These are phyloP conservation scores for Oryzias celebensis DNA, from an alignment of 2,113 vertebrate species.

Conservation along the genomic window DNA sequence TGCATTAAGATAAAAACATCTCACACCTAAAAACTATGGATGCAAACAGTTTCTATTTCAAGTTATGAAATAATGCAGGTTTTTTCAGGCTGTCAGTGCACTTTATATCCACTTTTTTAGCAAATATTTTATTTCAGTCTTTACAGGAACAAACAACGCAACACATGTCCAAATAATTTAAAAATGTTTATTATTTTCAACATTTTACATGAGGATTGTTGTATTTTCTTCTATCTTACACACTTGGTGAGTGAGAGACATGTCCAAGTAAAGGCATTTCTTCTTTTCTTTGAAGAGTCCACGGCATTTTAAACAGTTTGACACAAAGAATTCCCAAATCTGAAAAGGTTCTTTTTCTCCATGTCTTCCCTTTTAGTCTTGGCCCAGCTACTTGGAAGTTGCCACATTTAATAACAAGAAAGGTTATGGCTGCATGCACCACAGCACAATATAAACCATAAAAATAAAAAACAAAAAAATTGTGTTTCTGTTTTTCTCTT, in stretches of 20 bases:
- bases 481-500: not conserved
- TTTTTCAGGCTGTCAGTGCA: not conserved
- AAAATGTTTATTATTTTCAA: conserved; percentile 74
- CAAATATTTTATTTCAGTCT: conserved; percentile 5
- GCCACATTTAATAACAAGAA: conserved; percentile 1
- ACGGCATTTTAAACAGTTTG: conserved; percentile 48
- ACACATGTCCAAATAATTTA: conserved; percentile 42
- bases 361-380: conserved; percentile 55
- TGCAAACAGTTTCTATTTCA: conserved; percentile 8
- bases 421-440: conserved; percentile 57
- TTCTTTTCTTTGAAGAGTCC: conserved; percentile 39
- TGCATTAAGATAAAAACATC: not conserved
- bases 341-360: conserved; percentile 17
- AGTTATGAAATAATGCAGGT: not conserved
- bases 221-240: conserved; percentile 55
- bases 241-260: conserved; percentile 47
- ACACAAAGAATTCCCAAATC: conserved; percentile 43
- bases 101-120: not conserved
- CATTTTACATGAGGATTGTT: conserved; percentile 66
- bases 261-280: conserved; percentile 47
- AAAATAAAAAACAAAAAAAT: conserved; percentile 1
- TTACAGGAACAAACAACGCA: conserved; percentile 15
- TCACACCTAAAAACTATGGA: conserved; percentile 8
- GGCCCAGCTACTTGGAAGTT: conserved; percentile 36
- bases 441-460: conserved; percentile 40